phyloP scores from a whole-genome alignment of 2,888 invertebrate species.

The Diplazon laetatorius region DNA sequence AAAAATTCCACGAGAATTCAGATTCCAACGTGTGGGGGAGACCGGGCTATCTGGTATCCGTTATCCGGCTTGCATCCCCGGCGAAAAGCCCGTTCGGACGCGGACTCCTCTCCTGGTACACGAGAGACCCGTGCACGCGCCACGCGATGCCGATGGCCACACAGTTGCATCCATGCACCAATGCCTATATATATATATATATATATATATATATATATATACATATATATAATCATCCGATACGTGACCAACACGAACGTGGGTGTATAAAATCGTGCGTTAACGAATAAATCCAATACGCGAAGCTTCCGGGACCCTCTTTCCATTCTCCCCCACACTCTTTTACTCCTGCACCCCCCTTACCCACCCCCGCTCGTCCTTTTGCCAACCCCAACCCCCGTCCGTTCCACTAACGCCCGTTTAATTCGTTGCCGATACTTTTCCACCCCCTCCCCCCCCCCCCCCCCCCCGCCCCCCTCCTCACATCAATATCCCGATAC shows the following conservation, averaged over 20 bases:
- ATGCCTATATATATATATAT: too few relatives aligned
- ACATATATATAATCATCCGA: too few relatives aligned
- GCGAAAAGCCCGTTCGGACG: conserved; percentile 34
- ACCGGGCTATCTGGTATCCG: conserved; percentile 36
- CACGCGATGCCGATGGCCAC: conserved; percentile 7
- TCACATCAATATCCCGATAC: conserved; percentile 20
- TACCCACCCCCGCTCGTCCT: conserved; percentile 1
- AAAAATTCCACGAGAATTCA: conserved; percentile 79
- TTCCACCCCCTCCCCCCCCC: too few relatives aligned
- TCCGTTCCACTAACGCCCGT: conserved; percentile 51
- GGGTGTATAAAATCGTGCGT: conserved; percentile 28
- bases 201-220: too few relatives aligned
- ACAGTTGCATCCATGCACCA: conserved; percentile 31
- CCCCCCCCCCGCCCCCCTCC: too few relatives aligned
- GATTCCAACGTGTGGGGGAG: conserved; percentile 71
- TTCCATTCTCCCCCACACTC: conserved; percentile 21
- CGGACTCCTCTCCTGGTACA: conserved; percentile 18
- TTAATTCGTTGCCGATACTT: conserved; percentile 58
- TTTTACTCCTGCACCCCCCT: not conserved
- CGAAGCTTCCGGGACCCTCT: conserved; percentile 50
- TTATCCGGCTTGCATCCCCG: conserved; percentile 44
- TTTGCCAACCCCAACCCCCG: not conserved
- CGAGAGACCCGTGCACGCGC: too few relatives aligned
- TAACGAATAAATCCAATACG: conserved; percentile 61
- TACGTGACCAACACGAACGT: conserved; percentile 8